A percentile compares a stretch with the other conserved stretches of the same genome.
phyloP scores from a whole-genome alignment of 1,140 invertebrate genomes.

The Aradophagus sp. region DNA sequence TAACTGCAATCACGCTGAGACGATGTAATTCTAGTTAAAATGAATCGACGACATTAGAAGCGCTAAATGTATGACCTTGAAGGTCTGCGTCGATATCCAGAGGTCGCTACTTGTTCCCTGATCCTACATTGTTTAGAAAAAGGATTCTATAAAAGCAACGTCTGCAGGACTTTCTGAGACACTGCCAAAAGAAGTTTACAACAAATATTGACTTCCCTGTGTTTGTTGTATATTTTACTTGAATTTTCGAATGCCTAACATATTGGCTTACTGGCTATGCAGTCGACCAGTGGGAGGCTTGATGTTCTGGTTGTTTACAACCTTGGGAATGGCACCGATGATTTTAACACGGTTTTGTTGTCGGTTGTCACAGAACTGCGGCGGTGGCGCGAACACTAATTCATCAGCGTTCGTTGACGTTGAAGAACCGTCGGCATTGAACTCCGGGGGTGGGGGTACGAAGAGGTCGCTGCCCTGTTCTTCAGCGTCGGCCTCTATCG shows the following conservation, averaged over 20 bases:
- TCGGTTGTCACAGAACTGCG: slow-evolving; percentile 80
- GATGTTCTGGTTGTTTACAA: slow-evolving; percentile 67
- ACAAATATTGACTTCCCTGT: slow-evolving; percentile 47
- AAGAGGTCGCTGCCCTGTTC: slow-evolving; percentile 80
- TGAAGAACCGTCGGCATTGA: slow-evolving; percentile 75
- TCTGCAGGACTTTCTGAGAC: slow-evolving; percentile 37
- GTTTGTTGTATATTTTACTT: slow-evolving; percentile 16
- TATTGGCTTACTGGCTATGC: slow-evolving; percentile 74
- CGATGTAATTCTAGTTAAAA: slow-evolving; percentile 9
- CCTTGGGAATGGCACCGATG: slow-evolving; percentile 85
- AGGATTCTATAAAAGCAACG: slow-evolving; percentile 20
- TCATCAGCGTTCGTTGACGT: slow-evolving; percentile 71
- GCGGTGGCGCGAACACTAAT: slow-evolving; percentile 80
- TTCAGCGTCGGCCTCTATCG: slow-evolving; percentile 84
- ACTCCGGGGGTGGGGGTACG: slow-evolving; percentile 87
- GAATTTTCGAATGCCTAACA: slow-evolving; percentile 4
- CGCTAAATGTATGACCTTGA: too few relatives aligned
- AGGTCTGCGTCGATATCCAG: background rate
- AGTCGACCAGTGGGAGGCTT: slow-evolving; percentile 75
- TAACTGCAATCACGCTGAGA: slow-evolving; percentile 19
- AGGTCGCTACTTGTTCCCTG: background rate
- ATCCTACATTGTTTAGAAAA: slow-evolving; percentile 16
- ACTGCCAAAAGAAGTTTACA: slow-evolving; percentile 47
- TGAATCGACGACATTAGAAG: background rate
- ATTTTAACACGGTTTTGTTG: slow-evolving; percentile 80